Conservation (phyloP, 1,140 invertebrate species). For the Drosophila persimilis region DNA sequence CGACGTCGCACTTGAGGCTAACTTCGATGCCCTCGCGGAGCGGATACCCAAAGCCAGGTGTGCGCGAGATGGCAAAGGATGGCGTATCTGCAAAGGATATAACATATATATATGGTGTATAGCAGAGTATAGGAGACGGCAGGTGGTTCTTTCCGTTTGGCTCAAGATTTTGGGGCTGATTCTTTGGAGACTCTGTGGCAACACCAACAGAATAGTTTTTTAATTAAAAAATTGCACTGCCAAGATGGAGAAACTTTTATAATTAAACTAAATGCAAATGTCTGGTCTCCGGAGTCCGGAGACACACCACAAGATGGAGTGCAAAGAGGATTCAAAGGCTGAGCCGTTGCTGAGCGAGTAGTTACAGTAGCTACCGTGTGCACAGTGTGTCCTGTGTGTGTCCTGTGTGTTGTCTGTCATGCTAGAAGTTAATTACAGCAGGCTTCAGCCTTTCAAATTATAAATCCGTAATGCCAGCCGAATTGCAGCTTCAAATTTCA, state of each 20-base stretch:
- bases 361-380: no score
- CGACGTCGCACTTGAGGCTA: constrained; percentile 94
- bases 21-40: constrained; percentile 92
- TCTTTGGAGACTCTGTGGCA: constrained; percentile 42
- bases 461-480: no score
- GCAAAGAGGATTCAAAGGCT: constrained; percentile 12
- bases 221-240: constrained; percentile 68
- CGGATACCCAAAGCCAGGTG: constrained; percentile 94
- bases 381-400: no score
- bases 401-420: no score
- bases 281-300: constrained; percentile 14
- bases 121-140: constrained; percentile 14
- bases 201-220: constrained; percentile 78
- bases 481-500: constrained; percentile 25
- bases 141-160: constrained; percentile 52
- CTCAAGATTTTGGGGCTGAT: constrained; percentile 62
- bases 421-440: no score
- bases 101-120: constrained; percentile 41
- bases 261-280: constrained; percentile 81
- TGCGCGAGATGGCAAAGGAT: constrained; percentile 94
- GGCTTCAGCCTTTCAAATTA: no score
- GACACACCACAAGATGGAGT: constrained; percentile 27
- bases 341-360: no score
- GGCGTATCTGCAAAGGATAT: constrained; percentile 89
- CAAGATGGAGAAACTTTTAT: constrained; percentile 68